Conservation (phyloP, 2,888 invertebrate genomes). For the Stictocephala bisonia region DNA sequence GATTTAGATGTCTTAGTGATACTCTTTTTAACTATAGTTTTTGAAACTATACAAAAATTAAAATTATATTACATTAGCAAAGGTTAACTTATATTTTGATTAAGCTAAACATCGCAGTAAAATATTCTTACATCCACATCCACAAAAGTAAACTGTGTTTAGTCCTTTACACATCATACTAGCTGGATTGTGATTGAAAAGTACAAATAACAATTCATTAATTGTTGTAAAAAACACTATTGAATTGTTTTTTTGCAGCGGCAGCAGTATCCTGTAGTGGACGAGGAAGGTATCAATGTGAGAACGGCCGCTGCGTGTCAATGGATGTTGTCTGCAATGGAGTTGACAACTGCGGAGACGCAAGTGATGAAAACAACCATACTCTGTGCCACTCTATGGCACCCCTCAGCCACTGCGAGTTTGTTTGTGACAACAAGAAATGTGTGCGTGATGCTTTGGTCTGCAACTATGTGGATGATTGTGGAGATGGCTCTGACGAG, state of each 20-base stretch:
- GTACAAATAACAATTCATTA: not conserved
- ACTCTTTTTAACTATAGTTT: not conserved
- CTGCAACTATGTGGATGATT: slow-evolving; percentile 92
- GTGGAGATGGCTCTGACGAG: slow-evolving; percentile 91
- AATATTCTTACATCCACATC: no score
- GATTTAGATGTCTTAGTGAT: not conserved
- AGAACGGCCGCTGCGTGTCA: slow-evolving; percentile 88
- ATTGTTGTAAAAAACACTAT: not conserved
- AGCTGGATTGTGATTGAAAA: no score
- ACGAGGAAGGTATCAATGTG: slow-evolving; percentile 87
- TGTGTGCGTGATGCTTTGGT: slow-evolving; percentile 83
- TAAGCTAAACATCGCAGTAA: no score
- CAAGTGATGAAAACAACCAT: slow-evolving; percentile 95
- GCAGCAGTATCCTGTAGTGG: slow-evolving; percentile 60
- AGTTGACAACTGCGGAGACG: slow-evolving; percentile 93
- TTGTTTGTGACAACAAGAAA: slow-evolving; percentile 87
- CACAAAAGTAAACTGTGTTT: no score
- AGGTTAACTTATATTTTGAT: no score
- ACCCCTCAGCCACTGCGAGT: slow-evolving; percentile 85
- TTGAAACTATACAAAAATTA: no score
- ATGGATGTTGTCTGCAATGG: slow-evolving; percentile 90
- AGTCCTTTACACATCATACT: no score
- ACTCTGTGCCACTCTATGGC: slow-evolving; percentile 76
- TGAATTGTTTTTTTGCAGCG: not conserved
- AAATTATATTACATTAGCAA: no score